Evolutionary conservation across 2,888 invertebrate genomes (phyloP).

Genomic region (Ornithoptera priamus): DNA sequence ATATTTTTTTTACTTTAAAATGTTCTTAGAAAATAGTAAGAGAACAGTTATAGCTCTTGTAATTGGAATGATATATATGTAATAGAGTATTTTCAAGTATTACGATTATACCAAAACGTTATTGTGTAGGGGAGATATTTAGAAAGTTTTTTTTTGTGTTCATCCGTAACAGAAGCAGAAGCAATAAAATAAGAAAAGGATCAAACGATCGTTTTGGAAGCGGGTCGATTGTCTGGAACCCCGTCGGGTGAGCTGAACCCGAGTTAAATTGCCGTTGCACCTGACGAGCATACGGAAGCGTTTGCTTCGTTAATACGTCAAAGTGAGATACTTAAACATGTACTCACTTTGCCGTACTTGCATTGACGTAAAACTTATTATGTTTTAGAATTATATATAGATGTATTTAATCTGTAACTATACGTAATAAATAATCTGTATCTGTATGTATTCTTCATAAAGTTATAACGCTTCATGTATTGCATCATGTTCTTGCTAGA

Average conservation of each 20-base stretch:
- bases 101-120: background rate
- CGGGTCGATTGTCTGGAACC: slow-evolving; percentile 50
- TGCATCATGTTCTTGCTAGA: too few relatives aligned
- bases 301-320: slow-evolving; percentile 31
- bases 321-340: slow-evolving; percentile 16
- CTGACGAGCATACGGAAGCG: slow-evolving; percentile 56
- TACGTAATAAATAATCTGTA: background rate
- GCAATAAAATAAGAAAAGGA: slow-evolving; percentile 54
- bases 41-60: too few relatives aligned
- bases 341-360: slow-evolving; percentile 6
- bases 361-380: background rate
- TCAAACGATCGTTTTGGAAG: slow-evolving; percentile 54
- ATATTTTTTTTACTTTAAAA: too few relatives aligned
- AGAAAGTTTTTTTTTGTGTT: slow-evolving; percentile 6
- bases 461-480: too few relatives aligned
- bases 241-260: slow-evolving; percentile 41
- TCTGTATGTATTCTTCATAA: too few relatives aligned
- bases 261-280: slow-evolving; percentile 59
- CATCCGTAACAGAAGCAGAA: slow-evolving; percentile 23
- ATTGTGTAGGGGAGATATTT: background rate
- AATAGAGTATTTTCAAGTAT: background rate
- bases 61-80: too few relatives aligned
- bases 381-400: background rate
- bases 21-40: too few relatives aligned
- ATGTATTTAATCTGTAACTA: background rate